Conservation (phyloP, 2,113 vertebrate genomes). For the Eleginops maclovinus region DNA sequence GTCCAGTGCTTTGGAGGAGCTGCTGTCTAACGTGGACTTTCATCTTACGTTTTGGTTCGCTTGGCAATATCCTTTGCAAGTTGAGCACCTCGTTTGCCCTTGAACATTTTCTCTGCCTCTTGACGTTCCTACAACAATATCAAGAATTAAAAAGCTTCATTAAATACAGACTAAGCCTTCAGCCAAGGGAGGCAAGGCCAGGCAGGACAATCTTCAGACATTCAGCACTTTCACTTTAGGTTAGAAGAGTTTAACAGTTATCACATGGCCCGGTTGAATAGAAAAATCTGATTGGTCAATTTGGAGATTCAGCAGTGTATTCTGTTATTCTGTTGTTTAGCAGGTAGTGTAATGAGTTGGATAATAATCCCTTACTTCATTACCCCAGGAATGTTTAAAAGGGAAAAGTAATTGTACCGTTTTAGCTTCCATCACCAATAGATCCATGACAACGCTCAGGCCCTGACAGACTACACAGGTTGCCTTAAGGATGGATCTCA, state of each 20-base stretch:
- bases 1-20: slow-evolving; percentile 89
- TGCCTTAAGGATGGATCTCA: background rate
- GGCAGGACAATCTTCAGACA: background rate
- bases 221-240: background rate
- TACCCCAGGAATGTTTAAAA: background rate
- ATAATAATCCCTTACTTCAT: background rate
- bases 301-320: too few relatives aligned
- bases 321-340: too few relatives aligned
- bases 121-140: slow-evolving; percentile 96
- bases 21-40: slow-evolving; percentile 81
- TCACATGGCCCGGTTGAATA: too few relatives aligned
- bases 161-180: background rate
- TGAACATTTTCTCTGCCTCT: slow-evolving; percentile 99
- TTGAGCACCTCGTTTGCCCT: slow-evolving; percentile 99
- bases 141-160: slow-evolving; percentile 86
- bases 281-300: too few relatives aligned
- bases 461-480: background rate
- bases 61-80: slow-evolving; percentile 99
- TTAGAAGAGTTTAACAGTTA: background rate
- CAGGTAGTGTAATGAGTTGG: too few relatives aligned
- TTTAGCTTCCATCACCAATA: background rate
- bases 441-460: background rate
- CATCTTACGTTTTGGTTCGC: slow-evolving; percentile 99
- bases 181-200: background rate
- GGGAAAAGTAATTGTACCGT: background rate